Conservation (phyloP, 1,140 invertebrate species). For the Venustaconcha ellipsiformis region DNA sequence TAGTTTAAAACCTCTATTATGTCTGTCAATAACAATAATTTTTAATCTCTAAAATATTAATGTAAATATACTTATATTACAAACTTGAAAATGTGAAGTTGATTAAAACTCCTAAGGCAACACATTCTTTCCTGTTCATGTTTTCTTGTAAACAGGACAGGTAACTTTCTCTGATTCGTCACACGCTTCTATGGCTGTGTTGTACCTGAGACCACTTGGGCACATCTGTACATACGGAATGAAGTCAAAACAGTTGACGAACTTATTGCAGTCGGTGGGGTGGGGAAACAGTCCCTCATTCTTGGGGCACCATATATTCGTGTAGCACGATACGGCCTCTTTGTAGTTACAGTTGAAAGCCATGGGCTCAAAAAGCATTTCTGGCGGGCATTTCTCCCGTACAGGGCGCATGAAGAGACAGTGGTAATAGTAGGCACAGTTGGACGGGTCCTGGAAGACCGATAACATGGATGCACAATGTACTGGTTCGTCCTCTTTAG, state of each 20-base stretch:
- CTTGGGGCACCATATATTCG: slow-evolving; percentile 35
- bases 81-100: too few relatives aligned
- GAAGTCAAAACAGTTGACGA: slow-evolving; percentile 43
- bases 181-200: slow-evolving; percentile 29
- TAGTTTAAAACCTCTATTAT: too few relatives aligned
- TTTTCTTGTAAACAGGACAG: too few relatives aligned
- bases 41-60: too few relatives aligned
- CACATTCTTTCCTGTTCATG: too few relatives aligned
- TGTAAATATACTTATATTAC: too few relatives aligned
- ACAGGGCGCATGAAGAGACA: slow-evolving; percentile 28
- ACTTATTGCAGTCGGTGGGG: slow-evolving; percentile 39
- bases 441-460: slow-evolving; percentile 37
- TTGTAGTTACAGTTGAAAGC: slow-evolving; percentile 43
- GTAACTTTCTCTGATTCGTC: not conserved
- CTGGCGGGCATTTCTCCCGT: slow-evolving; percentile 32
- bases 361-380: slow-evolving; percentile 41
- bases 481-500: slow-evolving; percentile 28
- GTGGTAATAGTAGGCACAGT: slow-evolving; percentile 46
- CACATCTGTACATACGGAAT: slow-evolving; percentile 42
- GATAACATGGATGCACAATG: slow-evolving; percentile 1
- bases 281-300: slow-evolving; percentile 38
- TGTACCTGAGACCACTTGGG: slow-evolving; percentile 29
- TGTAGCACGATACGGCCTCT: slow-evolving; percentile 39
- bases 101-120: too few relatives aligned
- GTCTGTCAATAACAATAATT: too few relatives aligned